These are phyloP conservation scores for Tigriopus californicus DNA, from an alignment of 2,888 invertebrate species.

Conservation along the genomic window DNA sequence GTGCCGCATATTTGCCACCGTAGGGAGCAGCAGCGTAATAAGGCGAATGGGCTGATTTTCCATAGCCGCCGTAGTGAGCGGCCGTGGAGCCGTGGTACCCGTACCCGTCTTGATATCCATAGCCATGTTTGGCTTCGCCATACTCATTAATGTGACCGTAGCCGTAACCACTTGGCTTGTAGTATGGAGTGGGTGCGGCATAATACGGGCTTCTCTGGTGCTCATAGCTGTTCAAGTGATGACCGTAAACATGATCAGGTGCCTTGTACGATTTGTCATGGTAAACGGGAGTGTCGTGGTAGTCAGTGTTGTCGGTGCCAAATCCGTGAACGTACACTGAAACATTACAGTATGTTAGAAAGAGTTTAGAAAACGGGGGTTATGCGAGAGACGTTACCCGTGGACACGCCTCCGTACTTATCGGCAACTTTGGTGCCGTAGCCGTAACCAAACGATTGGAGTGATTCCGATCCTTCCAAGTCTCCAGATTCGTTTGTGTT, in stretches of 20 bases:
- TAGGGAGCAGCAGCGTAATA: too few relatives aligned
- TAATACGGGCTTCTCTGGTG: not conserved
- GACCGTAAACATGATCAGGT: not conserved
- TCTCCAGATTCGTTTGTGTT: not conserved
- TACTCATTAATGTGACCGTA: conserved; percentile 6
- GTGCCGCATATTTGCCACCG: too few relatives aligned
- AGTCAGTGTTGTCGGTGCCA: not conserved
- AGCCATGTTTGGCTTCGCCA: not conserved
- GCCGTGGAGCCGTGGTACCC: not conserved
- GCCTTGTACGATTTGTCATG: not conserved
- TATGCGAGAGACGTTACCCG: too few relatives aligned
- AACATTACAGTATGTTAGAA: too few relatives aligned
- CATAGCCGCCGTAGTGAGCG: too few relatives aligned
- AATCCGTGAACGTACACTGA: conserved; percentile 10
- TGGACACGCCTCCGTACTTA: not conserved
- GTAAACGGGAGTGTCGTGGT: not conserved
- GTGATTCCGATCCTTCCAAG: not conserved
- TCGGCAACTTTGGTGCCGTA: conserved; percentile 6
- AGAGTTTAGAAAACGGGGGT: too few relatives aligned
- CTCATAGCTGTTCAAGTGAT: not conserved
- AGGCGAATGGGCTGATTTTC: too few relatives aligned
- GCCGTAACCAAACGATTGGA: conserved; percentile 5
- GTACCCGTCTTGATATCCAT: not conserved
- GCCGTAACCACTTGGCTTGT: not conserved
- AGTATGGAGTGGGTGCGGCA: not conserved